phyloP scores from a whole-genome alignment of 2,797 vertebrate species.

The Syngnathus acus region DNA sequence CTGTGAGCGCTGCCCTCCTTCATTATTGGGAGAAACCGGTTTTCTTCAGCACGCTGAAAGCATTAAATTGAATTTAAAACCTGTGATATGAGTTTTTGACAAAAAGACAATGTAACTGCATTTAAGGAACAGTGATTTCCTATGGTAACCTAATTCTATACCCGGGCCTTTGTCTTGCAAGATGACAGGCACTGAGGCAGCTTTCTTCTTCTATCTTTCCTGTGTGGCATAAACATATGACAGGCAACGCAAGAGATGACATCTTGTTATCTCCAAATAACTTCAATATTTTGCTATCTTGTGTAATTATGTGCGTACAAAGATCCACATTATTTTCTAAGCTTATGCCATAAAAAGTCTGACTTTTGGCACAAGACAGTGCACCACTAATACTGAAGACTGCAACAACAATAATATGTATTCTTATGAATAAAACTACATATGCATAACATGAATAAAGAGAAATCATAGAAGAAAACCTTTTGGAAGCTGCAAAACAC shows the following conservation, averaged over 20 bases:
- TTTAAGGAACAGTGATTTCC: slow-evolving; percentile 13
- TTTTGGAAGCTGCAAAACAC: too few relatives aligned
- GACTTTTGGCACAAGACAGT: slow-evolving; percentile 16
- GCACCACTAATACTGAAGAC: not conserved
- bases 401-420: not conserved
- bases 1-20: slow-evolving; percentile 34
- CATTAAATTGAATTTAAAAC: slow-evolving; percentile 46
- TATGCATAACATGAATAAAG: not conserved
- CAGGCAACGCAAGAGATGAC: slow-evolving; percentile 30
- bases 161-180: slow-evolving; percentile 37
- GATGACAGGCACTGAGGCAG: slow-evolving; percentile 39
- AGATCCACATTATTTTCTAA: slow-evolving; percentile 16
- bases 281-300: slow-evolving; percentile 26
- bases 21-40: slow-evolving; percentile 24
- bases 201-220: slow-evolving; percentile 14
- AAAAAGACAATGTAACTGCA: slow-evolving; percentile 20
- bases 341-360: slow-evolving; percentile 17
- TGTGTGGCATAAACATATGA: slow-evolving; percentile 34
- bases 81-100: slow-evolving; percentile 27
- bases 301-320: slow-evolving; percentile 38
- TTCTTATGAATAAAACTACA: not conserved
- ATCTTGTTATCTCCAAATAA: slow-evolving; percentile 41
- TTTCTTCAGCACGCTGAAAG: slow-evolving; percentile 28
- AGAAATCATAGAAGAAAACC: too few relatives aligned
- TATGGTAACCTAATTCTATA: slow-evolving; percentile 33